phyloP scores from a whole-genome alignment of 2,797 vertebrate genomes.

The Gymnothorax javanicus region DNA sequence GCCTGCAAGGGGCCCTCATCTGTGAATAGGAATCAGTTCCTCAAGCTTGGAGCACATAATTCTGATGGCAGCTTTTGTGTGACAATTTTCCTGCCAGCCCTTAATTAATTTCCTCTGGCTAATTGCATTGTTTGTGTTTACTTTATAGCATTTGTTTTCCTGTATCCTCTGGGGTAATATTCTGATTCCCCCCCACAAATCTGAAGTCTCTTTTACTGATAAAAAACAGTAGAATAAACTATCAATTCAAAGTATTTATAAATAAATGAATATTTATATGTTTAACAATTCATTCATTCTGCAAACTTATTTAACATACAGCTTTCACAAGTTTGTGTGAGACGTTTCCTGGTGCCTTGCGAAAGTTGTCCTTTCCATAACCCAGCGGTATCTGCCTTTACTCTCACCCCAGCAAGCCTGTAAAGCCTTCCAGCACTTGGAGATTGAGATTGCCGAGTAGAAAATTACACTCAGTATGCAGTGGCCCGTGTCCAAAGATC shows the following conservation, averaged over 20 bases:
- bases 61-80: background rate
- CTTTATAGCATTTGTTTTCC: background rate
- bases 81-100: background rate
- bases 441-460: slow-evolving; percentile 51
- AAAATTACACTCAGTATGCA: slow-evolving; percentile 54
- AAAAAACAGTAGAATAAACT: background rate
- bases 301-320: background rate
- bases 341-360: slow-evolving; percentile 3
- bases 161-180: background rate
- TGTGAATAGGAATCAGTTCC: background rate
- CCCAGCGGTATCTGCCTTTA: background rate
- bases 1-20: background rate
- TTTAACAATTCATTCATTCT: background rate
- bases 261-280: background rate
- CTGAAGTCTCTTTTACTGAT: background rate
- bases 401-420: slow-evolving; percentile 42
- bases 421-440: slow-evolving; percentile 45
- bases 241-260: background rate
- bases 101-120: background rate
- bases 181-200: background rate
- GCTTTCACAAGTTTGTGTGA: background rate
- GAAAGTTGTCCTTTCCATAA: slow-evolving; percentile 17
- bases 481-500: slow-evolving; percentile 60
- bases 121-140: background rate
- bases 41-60: background rate